Base-by-base conservation (phyloP, 2,113 vertebrate species). In the Brachirus orientalis region DNA sequence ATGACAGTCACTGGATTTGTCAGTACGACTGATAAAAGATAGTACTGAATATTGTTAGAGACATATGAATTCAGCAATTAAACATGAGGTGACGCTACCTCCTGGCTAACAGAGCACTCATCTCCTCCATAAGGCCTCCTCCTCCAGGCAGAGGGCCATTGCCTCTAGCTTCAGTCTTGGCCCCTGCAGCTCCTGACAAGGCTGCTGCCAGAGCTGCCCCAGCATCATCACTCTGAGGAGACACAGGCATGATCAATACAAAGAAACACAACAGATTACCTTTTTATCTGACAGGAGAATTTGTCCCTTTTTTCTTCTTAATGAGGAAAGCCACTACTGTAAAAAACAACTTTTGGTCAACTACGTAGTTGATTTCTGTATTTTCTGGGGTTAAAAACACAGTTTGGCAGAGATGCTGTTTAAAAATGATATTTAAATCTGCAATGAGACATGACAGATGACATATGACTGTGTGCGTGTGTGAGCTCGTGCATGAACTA, bases 81-180 rank as follows among this genome's bases (percentile, higher is more conserved):
- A 0, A 7, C 5, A 7, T 52, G 17, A 19, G 38, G 40, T 67
- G 41, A 19, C 48, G 52, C 79, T 80, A 98, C 98, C 98, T 98
- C 91, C 98, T 95, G 88, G 98, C 98, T 92, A 99, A 93, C 82
- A 99, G 92, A 77, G 98, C 98, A 0, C 97, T 99, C 98, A 99
- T 99, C 87, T 99, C 98, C 85, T 99, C 98, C 97, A 99, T 99
- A 16, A 99, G 90, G 17, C 98, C 97, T 50, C 97, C 97, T 69
- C 94, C 93, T 84, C 95, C 92, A 13, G 97, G 88, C 65, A 97
- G 92, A 0, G 95, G 96, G 22, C 97, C 97, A 52, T 99, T 99
- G 43, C 97, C 97, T 70, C 97, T 94, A 53, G 94, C 20, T 1
- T 99, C 98, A 16, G 95, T 50, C 92, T 97, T 99, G 77, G 94